Percentiles rank a stretch among this genome's conserved stretches.
phyloP scores from a whole-genome alignment of 2,797 vertebrate species.

The Clarias platycephalus region DNA sequence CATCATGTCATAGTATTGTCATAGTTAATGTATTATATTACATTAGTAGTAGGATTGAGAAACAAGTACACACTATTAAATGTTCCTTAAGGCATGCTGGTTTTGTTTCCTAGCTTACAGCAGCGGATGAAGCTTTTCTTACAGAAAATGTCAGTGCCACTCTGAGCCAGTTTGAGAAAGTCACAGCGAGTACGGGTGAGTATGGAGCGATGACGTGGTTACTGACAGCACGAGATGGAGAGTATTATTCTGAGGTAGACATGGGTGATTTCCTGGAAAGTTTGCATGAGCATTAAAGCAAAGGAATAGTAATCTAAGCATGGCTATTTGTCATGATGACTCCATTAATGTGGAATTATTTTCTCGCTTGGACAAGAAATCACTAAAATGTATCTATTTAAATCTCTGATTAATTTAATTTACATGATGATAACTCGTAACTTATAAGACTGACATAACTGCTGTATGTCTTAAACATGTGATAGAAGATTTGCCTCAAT shows the following conservation, averaged over 20 bases:
- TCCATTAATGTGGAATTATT: neutral
- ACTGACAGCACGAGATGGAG: neutral
- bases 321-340: neutral
- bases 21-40: neutral
- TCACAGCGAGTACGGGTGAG: conserved; percentile 87
- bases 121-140: conserved; percentile 88
- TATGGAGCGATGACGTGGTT: neutral
- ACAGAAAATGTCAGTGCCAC: conserved; percentile 85
- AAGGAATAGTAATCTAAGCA: neutral
- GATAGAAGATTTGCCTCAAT: neutral
- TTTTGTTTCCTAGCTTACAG: conserved; percentile 78
- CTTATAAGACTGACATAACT: neutral
- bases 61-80: neutral
- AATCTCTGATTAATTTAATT: neutral
- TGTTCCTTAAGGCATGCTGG: neutral
- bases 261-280: neutral
- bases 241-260: neutral
- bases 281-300: neutral
- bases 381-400: neutral
- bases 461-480: neutral
- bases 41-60: neutral
- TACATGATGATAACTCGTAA: neutral
- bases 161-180: conserved; percentile 94
- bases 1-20: neutral
- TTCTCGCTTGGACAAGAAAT: too few relatives aligned